phyloP scores from a whole-genome alignment of 2,113 vertebrate species.

The Eurystomus gularis region DNA sequence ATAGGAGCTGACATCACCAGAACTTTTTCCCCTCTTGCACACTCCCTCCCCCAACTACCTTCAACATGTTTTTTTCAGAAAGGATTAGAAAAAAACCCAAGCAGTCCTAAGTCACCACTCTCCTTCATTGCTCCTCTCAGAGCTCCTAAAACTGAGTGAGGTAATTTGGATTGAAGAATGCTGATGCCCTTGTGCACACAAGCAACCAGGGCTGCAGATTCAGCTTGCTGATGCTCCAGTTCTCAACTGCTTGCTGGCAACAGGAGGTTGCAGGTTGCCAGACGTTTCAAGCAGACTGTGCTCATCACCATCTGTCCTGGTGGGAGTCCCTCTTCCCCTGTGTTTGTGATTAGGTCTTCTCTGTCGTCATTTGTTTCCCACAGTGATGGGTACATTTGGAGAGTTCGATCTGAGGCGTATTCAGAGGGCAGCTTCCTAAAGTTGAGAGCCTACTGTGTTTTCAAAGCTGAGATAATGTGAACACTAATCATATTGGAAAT shows the following conservation, averaged over 20 bases:
- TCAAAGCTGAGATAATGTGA: not conserved
- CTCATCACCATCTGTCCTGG: slow-evolving; percentile 26
- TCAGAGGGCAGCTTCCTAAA: not conserved
- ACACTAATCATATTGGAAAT: not conserved
- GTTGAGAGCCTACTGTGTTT: not conserved
- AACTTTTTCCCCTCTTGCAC: slow-evolving; percentile 30
- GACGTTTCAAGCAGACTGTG: not conserved
- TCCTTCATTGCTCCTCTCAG: not conserved
- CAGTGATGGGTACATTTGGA: not conserved
- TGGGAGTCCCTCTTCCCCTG: slow-evolving; percentile 17
- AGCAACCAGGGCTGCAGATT: not conserved
- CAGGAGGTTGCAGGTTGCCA: not conserved
- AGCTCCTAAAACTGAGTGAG: not conserved
- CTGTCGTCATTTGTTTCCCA: not conserved
- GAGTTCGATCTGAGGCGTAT: not conserved
- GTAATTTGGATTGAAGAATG: not conserved
- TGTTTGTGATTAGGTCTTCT: not conserved
- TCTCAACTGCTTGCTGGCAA: not conserved
- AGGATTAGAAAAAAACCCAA: not conserved
- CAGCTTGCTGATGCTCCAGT: not conserved
- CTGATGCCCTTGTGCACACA: not conserved
- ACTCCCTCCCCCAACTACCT: not conserved
- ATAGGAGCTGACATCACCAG: slow-evolving; percentile 66
- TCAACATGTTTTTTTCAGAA: not conserved
- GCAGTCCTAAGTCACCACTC: not conserved